A percentile compares a stretch with the other conserved stretches of the same genome.
Evolutionary conservation across 2,797 vertebrate species (phyloP).

Genomic region (Platyrinchus mystaceus): DNA sequence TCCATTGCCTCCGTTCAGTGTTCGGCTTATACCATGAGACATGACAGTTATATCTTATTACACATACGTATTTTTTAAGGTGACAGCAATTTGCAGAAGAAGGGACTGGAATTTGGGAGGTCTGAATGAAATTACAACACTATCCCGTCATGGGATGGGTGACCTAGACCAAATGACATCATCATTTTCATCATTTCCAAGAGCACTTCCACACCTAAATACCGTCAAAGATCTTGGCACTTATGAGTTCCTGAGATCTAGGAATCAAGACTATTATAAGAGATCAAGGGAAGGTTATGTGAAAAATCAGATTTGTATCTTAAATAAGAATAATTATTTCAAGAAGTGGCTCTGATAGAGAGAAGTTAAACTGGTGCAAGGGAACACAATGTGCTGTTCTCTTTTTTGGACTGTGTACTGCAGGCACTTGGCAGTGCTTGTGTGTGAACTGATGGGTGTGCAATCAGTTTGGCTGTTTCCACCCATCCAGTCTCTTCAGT

Average conservation of each 20-base stretch:
- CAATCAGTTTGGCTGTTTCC: constrained; percentile 21
- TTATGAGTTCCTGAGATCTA: background rate
- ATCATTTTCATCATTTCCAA: background rate
- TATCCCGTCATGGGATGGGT: accelerated
- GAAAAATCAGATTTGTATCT: background rate
- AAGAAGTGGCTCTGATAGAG: background rate
- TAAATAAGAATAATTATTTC: background rate
- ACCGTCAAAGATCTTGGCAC: background rate
- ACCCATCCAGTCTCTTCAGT: accelerated
- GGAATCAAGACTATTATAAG: background rate
- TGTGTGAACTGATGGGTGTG: constrained; percentile 23
- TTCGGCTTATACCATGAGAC: background rate
- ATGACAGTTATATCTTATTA: background rate
- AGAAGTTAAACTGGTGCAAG: background rate
- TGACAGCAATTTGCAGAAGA: background rate
- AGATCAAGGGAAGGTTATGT: background rate
- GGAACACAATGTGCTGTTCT: constrained; percentile 48
- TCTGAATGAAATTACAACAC: background rate
- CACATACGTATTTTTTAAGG: background rate
- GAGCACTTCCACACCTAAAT: background rate
- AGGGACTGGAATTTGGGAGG: background rate
- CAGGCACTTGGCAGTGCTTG: constrained; percentile 33
- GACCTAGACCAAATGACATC: background rate
- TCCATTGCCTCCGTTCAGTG: background rate
- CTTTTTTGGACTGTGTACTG: background rate